Conservation (phyloP, 2,113 vertebrate genomes). For the Coregonus clupeaformis region DNA sequence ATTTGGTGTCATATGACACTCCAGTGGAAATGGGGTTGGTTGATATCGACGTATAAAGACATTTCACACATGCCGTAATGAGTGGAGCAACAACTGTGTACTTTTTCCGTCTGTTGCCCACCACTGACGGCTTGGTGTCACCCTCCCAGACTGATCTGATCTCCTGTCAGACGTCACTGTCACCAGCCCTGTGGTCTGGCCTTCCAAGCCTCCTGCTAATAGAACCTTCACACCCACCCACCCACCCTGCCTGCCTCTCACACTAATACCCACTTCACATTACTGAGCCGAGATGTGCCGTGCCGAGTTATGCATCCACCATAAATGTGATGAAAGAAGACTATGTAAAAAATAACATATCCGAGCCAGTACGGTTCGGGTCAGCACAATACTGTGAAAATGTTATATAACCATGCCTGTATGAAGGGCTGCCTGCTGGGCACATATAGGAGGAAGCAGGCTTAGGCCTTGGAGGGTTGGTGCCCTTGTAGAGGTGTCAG, state of each 20-base stretch:
- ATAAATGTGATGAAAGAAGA: too few species aligned
- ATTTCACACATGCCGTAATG: background rate
- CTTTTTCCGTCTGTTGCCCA: background rate
- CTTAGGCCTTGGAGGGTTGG: conserved; percentile 4
- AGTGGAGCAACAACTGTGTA: background rate
- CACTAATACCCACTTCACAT: background rate
- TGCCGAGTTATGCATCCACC: too few species aligned
- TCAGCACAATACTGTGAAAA: background rate
- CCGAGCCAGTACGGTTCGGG: too few species aligned
- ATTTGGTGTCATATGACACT: conserved; percentile 8
- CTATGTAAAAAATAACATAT: too few species aligned
- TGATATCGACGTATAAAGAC: background rate
- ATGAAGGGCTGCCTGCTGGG: too few species aligned
- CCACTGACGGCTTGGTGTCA: background rate
- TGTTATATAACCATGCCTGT: too few species aligned
- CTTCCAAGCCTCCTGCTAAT: background rate
- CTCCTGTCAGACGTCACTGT: background rate
- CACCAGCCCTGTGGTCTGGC: too few species aligned
- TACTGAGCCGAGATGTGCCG: too few species aligned
- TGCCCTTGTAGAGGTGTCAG: conserved; percentile 49
- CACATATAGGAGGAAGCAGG: too few species aligned
- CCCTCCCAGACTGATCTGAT: background rate
- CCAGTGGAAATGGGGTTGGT: background rate
- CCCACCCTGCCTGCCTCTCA: background rate
- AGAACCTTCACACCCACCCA: background rate